Base-by-base conservation (phyloP, 2,113 vertebrate genomes). In the Erythrocercus mccallii region DNA sequence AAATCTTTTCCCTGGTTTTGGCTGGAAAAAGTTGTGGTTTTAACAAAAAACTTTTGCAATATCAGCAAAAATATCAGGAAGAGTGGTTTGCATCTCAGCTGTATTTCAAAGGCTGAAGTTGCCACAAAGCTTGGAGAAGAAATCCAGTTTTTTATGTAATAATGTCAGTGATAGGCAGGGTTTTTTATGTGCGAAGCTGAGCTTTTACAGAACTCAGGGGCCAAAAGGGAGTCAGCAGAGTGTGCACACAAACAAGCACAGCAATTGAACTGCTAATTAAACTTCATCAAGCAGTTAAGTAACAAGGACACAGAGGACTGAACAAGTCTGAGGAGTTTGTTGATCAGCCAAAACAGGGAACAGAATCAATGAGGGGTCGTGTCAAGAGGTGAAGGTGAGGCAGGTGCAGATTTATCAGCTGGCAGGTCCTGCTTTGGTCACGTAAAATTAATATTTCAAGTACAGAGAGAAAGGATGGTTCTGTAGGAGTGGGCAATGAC, bases 281-380 rank as follows among this genome's bases (percentile, higher is more conserved):
- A 79, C 31, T 21, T 31, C 19, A 88, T 27, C 71, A 48, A 19
- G 51, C 35, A 37, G 13, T 17, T 40, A 18, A 91, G 40, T 2
- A 79, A 66, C 11, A 15, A 74, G 53, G 68, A 48, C 35, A 21
- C 53, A 6, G 9, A 0, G 1, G 53, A 23, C 0, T 40, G 45
- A 56, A 64, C 19, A 47, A 74, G n/a, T 24, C 48, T n/a, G 18
- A 81, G 48, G 61, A 45, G 31, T 48, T 40, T 12, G 57, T 14
- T 60, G 40, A 14, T 11, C 33, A 23, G 23, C 8, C 68, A 81
- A 81, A 80, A 15, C 44, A 44, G 0, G 5, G 61, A 61, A 69
- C 10, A 23, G 50, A 24, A 27, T 4, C 44, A 35, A 2, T 0
- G 21, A 72, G 54, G 47, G 38, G 4, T 1, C 2, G 1, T 1